Evolutionary conservation across 2,113 vertebrate genomes (phyloP).

Genomic region (Microcebus murinus): DNA sequence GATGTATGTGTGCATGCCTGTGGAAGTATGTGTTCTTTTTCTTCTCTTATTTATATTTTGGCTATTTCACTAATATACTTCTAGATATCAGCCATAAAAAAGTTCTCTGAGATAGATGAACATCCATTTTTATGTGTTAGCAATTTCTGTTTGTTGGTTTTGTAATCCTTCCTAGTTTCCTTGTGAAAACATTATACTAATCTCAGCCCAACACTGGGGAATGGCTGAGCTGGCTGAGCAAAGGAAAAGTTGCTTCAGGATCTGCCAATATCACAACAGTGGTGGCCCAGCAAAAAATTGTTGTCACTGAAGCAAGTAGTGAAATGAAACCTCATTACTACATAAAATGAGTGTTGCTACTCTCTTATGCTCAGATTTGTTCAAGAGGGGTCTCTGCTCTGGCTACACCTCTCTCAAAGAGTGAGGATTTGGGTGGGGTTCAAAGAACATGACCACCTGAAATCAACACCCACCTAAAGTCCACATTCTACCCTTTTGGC

Average conservation of each 20-base stretch:
- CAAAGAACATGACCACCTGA: background rate
- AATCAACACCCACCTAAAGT: background rate
- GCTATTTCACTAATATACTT: background rate
- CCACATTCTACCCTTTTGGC: background rate
- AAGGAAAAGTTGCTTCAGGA: background rate
- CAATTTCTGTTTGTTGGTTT: background rate
- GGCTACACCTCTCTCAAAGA: background rate
- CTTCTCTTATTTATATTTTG: background rate
- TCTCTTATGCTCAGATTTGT: background rate
- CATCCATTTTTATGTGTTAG: background rate
- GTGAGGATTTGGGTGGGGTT: background rate
- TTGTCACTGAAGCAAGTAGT: background rate
- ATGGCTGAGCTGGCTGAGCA: background rate
- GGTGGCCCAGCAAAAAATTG: background rate
- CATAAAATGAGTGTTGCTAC: background rate
- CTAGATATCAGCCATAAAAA: background rate
- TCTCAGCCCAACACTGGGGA: background rate
- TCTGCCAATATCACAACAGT: background rate
- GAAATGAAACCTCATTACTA: background rate
- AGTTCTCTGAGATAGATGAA: background rate
- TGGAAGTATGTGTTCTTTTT: background rate
- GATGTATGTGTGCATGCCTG: background rate
- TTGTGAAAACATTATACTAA: background rate
- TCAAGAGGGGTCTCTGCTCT: background rate
- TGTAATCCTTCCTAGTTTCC: background rate